These are phyloP conservation scores for Drosophila kurseongensis DNA, from an alignment of 1,140 invertebrate genomes.

Conservation along the genomic window DNA sequence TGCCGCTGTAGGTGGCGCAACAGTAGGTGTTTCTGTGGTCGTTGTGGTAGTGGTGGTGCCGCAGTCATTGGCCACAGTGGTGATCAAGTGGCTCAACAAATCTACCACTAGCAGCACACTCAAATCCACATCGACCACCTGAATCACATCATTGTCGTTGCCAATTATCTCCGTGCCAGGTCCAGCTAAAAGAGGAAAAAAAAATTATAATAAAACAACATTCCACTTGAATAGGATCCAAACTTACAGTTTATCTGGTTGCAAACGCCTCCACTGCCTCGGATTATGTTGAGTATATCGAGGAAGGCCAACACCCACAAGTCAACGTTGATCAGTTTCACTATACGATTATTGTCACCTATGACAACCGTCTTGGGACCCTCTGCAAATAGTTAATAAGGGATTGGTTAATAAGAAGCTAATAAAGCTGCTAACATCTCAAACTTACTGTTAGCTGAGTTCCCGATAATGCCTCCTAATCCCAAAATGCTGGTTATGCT, in stretches of 20 bases:
- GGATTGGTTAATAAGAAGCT: not conserved
- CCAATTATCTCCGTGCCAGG: conserved; percentile 40
- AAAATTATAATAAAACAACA: not conserved
- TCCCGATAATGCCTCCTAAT: conserved; percentile 18
- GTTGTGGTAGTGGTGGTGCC: not conserved
- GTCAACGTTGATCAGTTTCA: conserved; percentile 36
- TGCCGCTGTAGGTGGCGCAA: not conserved
- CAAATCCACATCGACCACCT: conserved; percentile 52
- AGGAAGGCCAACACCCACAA: conserved; percentile 23
- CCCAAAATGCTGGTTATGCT: not conserved
- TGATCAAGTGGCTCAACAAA: conserved; percentile 38
- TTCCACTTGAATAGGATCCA: not conserved
- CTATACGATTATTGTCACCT: conserved; percentile 47
- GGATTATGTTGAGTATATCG: conserved; percentile 29
- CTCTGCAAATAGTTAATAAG: conserved; percentile 13
- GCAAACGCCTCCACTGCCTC: conserved; percentile 41
- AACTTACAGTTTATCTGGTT: conserved; percentile 35
- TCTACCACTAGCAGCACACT: conserved; percentile 25
- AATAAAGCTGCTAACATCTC: too few species aligned
- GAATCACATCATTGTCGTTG: conserved; percentile 36
- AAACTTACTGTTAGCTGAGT: conserved; percentile 40
- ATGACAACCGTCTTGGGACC: conserved; percentile 50
- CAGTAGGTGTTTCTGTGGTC: not conserved
- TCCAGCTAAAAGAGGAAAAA: conserved; percentile 19
- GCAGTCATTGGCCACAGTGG: conserved; percentile 47